Percentiles rank a stretch among this genome's conserved stretches.
Evolutionary conservation across 2,113 vertebrate species (phyloP).

Genomic region (Turnix velox): DNA sequence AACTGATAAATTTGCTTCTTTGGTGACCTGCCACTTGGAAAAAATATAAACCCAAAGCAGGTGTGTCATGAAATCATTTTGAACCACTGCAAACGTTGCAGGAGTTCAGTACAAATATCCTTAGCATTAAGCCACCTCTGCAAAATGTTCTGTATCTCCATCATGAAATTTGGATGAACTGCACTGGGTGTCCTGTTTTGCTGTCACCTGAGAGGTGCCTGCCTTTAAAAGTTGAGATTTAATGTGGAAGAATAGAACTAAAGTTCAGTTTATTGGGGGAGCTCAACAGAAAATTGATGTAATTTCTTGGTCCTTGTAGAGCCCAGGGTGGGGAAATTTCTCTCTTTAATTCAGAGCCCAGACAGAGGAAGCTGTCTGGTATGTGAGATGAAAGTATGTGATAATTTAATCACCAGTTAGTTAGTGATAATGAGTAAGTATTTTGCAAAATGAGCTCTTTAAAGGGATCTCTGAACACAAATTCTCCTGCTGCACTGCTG

Average conservation of each 20-base stretch:
- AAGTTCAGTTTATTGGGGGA: neutral
- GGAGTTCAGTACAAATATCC: neutral
- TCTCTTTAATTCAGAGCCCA: neutral
- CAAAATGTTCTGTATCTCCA: neutral
- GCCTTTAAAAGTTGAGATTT: neutral
- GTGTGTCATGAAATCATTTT: neutral
- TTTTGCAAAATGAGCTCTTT: conserved; percentile 10
- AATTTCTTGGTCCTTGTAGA: neutral
- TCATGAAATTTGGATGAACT: conserved; percentile 3
- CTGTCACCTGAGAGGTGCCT: neutral
- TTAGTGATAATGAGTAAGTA: neutral
- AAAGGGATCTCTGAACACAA: neutral
- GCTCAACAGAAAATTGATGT: neutral
- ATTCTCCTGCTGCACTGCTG: neutral
- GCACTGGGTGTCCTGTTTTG: neutral
- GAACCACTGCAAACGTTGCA: neutral
- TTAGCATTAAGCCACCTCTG: neutral
- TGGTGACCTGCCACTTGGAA: neutral
- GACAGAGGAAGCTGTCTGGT: neutral
- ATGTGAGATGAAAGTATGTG: neutral
- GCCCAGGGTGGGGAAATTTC: neutral
- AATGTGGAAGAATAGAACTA: neutral
- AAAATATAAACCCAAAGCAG: neutral
- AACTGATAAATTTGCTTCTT: neutral
- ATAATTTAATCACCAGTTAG: conserved; percentile 26